phyloP scores from a whole-genome alignment of 2,888 invertebrate genomes.

The Eristalis tenax region DNA sequence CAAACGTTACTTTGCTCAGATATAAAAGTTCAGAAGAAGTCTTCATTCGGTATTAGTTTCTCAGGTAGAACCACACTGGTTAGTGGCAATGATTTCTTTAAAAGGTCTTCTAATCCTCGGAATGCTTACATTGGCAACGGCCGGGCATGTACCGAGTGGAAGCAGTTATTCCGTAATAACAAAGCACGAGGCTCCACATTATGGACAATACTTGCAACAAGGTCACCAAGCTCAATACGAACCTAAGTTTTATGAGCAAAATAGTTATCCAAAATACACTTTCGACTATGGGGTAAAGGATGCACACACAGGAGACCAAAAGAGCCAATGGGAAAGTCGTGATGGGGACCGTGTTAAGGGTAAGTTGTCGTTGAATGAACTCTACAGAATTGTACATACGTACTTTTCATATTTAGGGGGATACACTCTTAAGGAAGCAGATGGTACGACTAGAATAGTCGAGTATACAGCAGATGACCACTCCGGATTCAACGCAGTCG shows the following conservation, averaged over 20 bases:
- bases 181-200: constrained; percentile 76
- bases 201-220: constrained; percentile 64
- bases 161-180: constrained; percentile 76
- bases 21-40: constrained; percentile 53
- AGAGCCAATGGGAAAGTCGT: constrained; percentile 82
- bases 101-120: constrained; percentile 60
- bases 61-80: constrained; percentile 5
- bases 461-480: constrained; percentile 82
- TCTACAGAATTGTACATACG: not conserved
- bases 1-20: constrained; percentile 10
- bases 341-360: constrained; percentile 83
- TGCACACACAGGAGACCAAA: constrained; percentile 82
- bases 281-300: constrained; percentile 82
- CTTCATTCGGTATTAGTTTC: constrained; percentile 34
- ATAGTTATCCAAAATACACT: constrained; percentile 80
- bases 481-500: constrained; percentile 82
- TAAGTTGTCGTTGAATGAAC: constrained; percentile 46
- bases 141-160: constrained; percentile 73
- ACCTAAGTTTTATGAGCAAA: constrained; percentile 33
- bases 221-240: constrained; percentile 15
- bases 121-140: constrained; percentile 71
- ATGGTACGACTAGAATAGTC: constrained; percentile 82
- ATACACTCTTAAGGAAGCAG: constrained; percentile 82
- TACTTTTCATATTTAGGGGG: constrained; percentile 73
- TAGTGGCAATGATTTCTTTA: constrained; percentile 42